A percentile compares a stretch with the other conserved stretches of the same genome.
phyloP scores from a whole-genome alignment of 2,797 vertebrate genomes.

The Cyclopterus lumpus region DNA sequence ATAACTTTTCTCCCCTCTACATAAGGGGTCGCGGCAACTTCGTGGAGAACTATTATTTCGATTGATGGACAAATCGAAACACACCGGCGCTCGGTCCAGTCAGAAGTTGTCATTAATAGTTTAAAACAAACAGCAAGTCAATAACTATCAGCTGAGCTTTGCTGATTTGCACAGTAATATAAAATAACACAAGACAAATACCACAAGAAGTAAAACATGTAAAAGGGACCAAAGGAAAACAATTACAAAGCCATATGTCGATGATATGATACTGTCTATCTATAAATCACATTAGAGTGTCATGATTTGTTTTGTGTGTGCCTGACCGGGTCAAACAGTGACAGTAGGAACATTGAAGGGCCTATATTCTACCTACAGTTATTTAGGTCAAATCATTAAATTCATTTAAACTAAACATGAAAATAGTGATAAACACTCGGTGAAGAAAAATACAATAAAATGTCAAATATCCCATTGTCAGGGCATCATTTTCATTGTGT shows the following conservation, averaged over 20 bases:
- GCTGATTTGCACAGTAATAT: background rate
- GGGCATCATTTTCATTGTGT: background rate
- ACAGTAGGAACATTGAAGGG: background rate
- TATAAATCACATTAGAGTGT: background rate
- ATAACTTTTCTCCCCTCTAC: constrained; percentile 66
- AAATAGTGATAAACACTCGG: background rate
- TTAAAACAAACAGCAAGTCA: background rate
- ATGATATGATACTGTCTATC: background rate
- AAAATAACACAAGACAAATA: background rate
- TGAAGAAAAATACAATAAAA: background rate
- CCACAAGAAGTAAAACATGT: background rate
- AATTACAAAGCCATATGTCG: background rate
- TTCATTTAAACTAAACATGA: background rate
- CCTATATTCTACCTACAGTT: background rate
- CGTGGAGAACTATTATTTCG: constrained; percentile 74
- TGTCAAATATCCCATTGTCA: background rate
- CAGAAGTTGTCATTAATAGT: background rate
- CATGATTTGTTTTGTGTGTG: background rate
- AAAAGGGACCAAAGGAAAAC: background rate
- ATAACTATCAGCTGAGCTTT: background rate
- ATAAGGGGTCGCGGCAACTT: constrained; percentile 41
- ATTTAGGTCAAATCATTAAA: background rate
- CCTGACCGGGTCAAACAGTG: background rate
- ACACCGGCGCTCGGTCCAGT: background rate
- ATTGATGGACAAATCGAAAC: constrained; percentile 32